Conservation (phyloP, 2,113 vertebrate species). For the Amazona vittata region DNA sequence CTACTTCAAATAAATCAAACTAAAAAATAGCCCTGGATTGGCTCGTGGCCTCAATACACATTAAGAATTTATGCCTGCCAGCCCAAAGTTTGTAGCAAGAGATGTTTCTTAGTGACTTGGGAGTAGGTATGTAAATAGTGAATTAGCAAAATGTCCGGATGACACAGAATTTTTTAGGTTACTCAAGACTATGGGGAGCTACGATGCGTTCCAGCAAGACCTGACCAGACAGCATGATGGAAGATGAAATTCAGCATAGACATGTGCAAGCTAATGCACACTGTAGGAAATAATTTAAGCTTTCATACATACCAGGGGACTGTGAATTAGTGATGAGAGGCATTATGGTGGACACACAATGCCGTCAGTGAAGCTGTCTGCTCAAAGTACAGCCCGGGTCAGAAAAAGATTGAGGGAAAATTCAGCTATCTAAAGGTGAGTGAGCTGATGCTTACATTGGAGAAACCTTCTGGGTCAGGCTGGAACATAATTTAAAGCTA, state of each 20-base stretch:
- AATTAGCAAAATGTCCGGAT: conserved; percentile 70
- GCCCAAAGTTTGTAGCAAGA: conserved; percentile 47
- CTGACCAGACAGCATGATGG: conserved; percentile 71
- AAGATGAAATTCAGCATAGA: conserved; percentile 71
- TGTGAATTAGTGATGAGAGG: conserved; percentile 71
- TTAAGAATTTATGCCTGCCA: conserved; percentile 60
- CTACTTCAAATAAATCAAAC: conserved; percentile 19
- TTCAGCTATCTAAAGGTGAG: background rate
- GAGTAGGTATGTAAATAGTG: conserved; percentile 75
- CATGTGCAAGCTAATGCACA: conserved; percentile 65
- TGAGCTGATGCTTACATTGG: background rate
- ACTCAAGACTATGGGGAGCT: conserved; percentile 62
- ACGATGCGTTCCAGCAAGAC: conserved; percentile 63
- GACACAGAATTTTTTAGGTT: conserved; percentile 75
- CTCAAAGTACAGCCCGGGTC: conserved; percentile 16
- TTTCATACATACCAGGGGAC: conserved; percentile 63
- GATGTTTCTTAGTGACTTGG: conserved; percentile 69
- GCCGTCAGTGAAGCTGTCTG: conserved; percentile 57
- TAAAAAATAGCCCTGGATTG: conserved; percentile 33
- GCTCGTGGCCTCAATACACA: conserved; percentile 34
- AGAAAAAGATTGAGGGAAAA: conserved; percentile 20
- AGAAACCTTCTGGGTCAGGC: conserved; percentile 26
- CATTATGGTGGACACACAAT: conserved; percentile 64
- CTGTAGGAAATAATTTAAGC: conserved; percentile 72
- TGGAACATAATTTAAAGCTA: conserved; percentile 36